Percentiles rank a stretch among this genome's conserved stretches.
Conservation (phyloP, 2,797 vertebrate species). For the Hybognathus amarus region DNA sequence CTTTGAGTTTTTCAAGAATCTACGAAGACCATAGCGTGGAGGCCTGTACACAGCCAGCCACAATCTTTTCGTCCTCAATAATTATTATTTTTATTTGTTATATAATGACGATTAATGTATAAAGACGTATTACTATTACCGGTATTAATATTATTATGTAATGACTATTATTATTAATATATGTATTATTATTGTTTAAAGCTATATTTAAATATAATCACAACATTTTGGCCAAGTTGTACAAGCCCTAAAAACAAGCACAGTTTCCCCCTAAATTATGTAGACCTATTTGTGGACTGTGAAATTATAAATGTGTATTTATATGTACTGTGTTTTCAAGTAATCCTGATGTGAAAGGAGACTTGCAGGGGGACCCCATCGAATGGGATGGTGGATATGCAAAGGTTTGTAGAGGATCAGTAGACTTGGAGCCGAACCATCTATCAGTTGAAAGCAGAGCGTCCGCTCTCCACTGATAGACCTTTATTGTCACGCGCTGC, state of each 20-base stretch:
- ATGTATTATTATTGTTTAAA: not conserved
- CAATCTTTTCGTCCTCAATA: too few relatives aligned
- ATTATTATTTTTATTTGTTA: too few relatives aligned
- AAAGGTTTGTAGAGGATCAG: not conserved
- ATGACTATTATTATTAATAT: too few relatives aligned
- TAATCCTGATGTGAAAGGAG: not conserved
- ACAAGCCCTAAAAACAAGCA: not conserved
- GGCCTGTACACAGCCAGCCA: too few relatives aligned
- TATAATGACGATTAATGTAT: too few relatives aligned
- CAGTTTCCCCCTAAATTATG: not conserved
- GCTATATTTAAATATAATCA: not conserved
- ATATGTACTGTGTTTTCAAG: not conserved
- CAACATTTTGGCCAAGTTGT: not conserved
- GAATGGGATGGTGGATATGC: not conserved
- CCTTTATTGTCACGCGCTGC: constrained; percentile 13
- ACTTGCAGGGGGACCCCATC: not conserved
- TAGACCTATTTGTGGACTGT: not conserved
- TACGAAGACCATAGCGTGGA: too few relatives aligned
- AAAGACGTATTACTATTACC: too few relatives aligned
- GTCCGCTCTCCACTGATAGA: constrained; percentile 34
- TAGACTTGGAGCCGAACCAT: not conserved
- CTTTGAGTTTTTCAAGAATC: too few relatives aligned
- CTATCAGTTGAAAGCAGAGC: not conserved
- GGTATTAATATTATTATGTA: too few relatives aligned
- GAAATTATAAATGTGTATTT: not conserved